Evolutionary conservation across 2,113 vertebrate genomes (phyloP).

Genomic region (Otocyon megalotis): DNA sequence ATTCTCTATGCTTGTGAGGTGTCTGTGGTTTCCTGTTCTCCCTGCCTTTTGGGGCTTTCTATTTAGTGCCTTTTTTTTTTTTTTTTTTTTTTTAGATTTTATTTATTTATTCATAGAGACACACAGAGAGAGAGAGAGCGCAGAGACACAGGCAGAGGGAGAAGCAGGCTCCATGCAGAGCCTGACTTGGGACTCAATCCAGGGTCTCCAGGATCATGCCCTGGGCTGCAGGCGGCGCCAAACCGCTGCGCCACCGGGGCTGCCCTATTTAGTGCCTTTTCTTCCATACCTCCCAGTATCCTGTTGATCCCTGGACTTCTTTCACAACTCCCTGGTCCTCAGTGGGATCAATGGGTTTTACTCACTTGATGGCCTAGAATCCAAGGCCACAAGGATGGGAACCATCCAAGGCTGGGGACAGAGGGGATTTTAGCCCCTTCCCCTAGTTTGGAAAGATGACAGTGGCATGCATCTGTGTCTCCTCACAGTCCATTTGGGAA

Average conservation of each 20-base stretch:
- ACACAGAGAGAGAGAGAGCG: too few species aligned
- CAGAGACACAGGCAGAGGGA: too few species aligned
- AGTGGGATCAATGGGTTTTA: not conserved
- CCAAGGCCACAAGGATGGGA: not conserved
- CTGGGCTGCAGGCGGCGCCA: too few species aligned
- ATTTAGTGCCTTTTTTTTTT: not conserved
- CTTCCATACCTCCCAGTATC: not conserved
- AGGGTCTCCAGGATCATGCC: too few species aligned
- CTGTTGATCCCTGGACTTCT: not conserved
- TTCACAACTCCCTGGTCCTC: not conserved
- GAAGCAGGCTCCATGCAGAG: too few species aligned
- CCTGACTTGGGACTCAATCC: too few species aligned
- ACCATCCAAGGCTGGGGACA: not conserved
- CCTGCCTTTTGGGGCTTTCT: not conserved
- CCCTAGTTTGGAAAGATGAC: not conserved
- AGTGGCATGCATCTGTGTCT: not conserved
- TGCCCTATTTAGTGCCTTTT: not conserved
- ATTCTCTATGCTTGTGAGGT: not conserved
- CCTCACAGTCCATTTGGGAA: constrained; percentile 93
- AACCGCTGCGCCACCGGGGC: too few species aligned
- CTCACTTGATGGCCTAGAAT: not conserved
- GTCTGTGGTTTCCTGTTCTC: not conserved
- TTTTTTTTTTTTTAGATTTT: too few species aligned
- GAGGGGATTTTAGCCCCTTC: not conserved
- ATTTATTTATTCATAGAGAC: too few species aligned